Conservation (phyloP, 1,140 invertebrate genomes). For the Meloidogyne chitwoodi region DNA sequence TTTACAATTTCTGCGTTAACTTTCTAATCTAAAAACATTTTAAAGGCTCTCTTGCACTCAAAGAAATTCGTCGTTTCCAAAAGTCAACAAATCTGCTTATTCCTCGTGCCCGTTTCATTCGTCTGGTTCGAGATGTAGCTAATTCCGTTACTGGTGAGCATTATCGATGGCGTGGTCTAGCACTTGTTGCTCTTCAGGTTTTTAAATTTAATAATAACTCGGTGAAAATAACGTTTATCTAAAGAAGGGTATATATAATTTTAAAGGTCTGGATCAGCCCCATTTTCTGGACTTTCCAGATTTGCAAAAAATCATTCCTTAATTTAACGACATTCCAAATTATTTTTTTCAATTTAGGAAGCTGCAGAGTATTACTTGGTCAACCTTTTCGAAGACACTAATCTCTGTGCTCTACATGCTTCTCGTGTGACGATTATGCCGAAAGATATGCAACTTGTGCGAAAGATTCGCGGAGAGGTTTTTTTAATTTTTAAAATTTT, state of each 20-base stretch:
- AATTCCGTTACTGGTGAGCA: slow-evolving; percentile 70
- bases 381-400: slow-evolving; percentile 60
- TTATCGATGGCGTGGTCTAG: slow-evolving; percentile 75
- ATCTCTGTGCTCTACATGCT: slow-evolving; percentile 60
- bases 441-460: slow-evolving; percentile 59
- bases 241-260: too few species aligned
- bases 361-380: slow-evolving; percentile 60
- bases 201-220: too few species aligned
- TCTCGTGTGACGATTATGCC: slow-evolving; percentile 60
- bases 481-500: neutral
- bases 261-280: too few species aligned
- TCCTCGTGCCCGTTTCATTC: slow-evolving; percentile 63
- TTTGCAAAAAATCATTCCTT: too few species aligned
- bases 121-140: slow-evolving; percentile 71
- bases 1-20: too few species aligned
- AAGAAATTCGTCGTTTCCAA: slow-evolving; percentile 67
- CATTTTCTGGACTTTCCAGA: too few species aligned
- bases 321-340: slow-evolving; percentile 56
- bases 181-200: slow-evolving; percentile 68
- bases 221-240: too few species aligned
- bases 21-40: neutral
- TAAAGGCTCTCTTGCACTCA: slow-evolving; percentile 50
- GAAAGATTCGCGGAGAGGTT: slow-evolving; percentile 48
- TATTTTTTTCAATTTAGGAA: slow-evolving; percentile 69
- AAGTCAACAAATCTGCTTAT: slow-evolving; percentile 73